Conservation (phyloP, 2,113 vertebrate genomes). For the Tetrao urogallus region DNA sequence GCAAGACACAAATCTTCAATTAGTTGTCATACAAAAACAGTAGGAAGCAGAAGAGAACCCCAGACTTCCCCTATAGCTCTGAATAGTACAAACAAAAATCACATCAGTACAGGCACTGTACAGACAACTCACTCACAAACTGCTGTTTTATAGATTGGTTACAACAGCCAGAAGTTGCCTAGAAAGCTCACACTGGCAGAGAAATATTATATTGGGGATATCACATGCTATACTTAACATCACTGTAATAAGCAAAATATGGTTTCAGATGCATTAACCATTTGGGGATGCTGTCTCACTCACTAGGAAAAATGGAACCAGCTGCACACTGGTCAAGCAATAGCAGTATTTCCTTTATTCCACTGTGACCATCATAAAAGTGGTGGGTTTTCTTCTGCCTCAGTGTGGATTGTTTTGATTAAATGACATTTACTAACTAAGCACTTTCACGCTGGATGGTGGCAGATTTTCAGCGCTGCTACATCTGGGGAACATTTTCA, state of each 20-base stretch:
- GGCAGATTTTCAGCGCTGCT: conserved; percentile 45
- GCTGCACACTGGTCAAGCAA: not conserved
- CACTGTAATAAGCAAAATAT: not conserved
- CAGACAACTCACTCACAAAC: not conserved
- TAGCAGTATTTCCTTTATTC: not conserved
- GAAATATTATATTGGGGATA: not conserved
- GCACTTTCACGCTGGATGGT: conserved; percentile 29
- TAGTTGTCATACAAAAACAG: not conserved
- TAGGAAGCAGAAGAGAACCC: not conserved
- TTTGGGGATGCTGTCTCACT: not conserved
- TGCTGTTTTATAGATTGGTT: not conserved
- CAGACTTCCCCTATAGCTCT: not conserved
- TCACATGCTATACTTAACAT: not conserved
- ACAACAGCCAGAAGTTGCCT: not conserved
- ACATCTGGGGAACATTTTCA: conserved; percentile 50
- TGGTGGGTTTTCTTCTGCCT: not conserved
- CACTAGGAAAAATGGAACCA: not conserved
- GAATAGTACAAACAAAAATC: not conserved
- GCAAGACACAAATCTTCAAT: no score
- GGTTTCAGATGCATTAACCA: not conserved
- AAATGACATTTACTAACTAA: conserved; percentile 34
- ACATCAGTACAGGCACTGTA: not conserved
- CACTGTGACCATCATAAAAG: not conserved
- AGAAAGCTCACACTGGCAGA: not conserved
- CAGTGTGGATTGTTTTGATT: conserved; percentile 28